Evolutionary conservation across 2,888 invertebrate species (phyloP).

Genomic region (Clanis bilineata): DNA sequence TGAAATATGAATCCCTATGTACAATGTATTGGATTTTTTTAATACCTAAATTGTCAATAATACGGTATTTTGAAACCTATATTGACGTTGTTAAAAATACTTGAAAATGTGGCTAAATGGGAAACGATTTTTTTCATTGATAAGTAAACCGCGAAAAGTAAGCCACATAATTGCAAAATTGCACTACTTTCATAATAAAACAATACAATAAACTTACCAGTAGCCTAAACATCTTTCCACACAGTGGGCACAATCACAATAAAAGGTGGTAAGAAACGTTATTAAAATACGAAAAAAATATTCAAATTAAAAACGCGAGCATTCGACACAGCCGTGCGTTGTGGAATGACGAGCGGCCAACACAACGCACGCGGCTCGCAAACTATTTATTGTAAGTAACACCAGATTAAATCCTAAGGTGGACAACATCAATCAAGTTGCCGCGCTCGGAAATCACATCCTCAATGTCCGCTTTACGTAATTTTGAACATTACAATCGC

Average conservation of each 20-base stretch:
- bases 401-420: conserved; percentile 20
- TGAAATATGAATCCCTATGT: too few relatives aligned
- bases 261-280: conserved; percentile 13
- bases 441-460: conserved; percentile 10
- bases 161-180: neutral
- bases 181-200: neutral
- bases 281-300: conserved; percentile 25
- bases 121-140: neutral
- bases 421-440: conserved; percentile 21
- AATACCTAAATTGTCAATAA: too few relatives aligned
- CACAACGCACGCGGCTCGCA: conserved; percentile 23
- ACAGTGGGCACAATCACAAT: conserved; percentile 26
- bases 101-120: neutral
- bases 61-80: neutral
- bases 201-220: conserved; percentile 31
- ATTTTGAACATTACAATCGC: neutral
- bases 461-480: neutral
- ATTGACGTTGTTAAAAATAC: neutral
- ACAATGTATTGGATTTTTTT: too few relatives aligned
- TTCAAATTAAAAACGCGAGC: conserved; percentile 40
- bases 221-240: conserved; percentile 32
- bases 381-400: conserved; percentile 16
- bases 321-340: conserved; percentile 37
- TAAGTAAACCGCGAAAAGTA: neutral
- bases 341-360: conserved; percentile 38